Evolutionary conservation across 1,140 invertebrate species (phyloP).

Genomic region (Amyelois transitella): DNA sequence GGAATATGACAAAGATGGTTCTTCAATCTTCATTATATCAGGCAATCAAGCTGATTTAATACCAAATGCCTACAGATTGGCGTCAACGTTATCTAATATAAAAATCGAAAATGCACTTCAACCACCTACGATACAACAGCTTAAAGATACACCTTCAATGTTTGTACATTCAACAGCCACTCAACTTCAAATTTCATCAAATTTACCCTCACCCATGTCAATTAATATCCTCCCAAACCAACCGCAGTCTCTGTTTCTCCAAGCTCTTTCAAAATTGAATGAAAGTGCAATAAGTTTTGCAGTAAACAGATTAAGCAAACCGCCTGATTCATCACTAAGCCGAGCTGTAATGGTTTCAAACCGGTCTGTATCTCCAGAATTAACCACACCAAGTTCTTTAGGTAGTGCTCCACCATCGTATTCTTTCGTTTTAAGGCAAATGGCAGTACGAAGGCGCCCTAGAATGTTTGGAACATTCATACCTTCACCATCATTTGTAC

Average conservation of each 20-base stretch:
- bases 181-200: neutral
- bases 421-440: slow-evolving; percentile 62
- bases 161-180: neutral
- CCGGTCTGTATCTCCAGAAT: slow-evolving; percentile 20
- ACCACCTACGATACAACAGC: too few species aligned
- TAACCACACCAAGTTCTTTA: slow-evolving; percentile 54
- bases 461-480: slow-evolving; percentile 62
- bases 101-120: neutral
- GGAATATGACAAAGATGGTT: neutral
- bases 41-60: neutral
- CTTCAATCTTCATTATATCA: neutral
- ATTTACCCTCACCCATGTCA: slow-evolving; percentile 22
- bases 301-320: slow-evolving; percentile 5
- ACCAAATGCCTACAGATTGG: neutral
- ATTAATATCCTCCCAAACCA: slow-evolving; percentile 15
- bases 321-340: neutral
- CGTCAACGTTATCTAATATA: neutral
- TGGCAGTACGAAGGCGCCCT: slow-evolving; percentile 42
- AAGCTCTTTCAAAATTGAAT: slow-evolving; percentile 49
- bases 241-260: slow-evolving; percentile 41
- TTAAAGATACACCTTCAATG: neutral
- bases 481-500: slow-evolving; percentile 58
- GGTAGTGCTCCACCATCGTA: slow-evolving; percentile 62
- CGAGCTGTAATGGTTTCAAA: neutral
- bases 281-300: slow-evolving; percentile 27